Evolutionary conservation across 2,797 vertebrate species (phyloP).

Genomic region (Simalia tracyae): DNA sequence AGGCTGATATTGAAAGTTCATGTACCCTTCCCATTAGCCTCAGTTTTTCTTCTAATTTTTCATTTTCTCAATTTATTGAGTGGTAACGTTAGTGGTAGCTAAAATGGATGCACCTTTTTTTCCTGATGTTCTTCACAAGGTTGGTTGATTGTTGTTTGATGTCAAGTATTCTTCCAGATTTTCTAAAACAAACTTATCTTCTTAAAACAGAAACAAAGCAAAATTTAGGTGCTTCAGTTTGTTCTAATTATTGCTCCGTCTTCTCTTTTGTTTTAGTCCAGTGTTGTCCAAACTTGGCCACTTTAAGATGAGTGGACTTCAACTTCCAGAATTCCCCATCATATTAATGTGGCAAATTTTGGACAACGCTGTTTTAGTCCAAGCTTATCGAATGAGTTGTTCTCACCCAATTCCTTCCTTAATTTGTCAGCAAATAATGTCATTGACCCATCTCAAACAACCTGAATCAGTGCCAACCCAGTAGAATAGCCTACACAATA

Average conservation of each 20-base stretch:
- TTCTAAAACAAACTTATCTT: background rate
- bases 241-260: background rate
- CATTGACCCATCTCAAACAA: background rate
- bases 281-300: no score
- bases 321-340: no score
- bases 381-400: background rate
- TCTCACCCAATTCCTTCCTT: background rate
- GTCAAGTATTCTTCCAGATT: background rate
- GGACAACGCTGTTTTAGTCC: no score
- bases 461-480: background rate
- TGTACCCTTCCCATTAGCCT: background rate
- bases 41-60: background rate
- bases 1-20: background rate
- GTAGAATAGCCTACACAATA: background rate
- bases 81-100: background rate
- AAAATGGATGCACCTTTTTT: background rate
- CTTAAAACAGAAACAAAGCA: background rate
- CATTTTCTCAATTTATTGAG: background rate
- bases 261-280: background rate
- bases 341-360: no score
- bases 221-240: background rate
- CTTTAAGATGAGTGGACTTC: no score
- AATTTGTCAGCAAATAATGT: background rate
- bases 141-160: background rate
- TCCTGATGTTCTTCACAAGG: background rate